A percentile compares a stretch with the other conserved stretches of the same genome.
These are phyloP conservation scores for Parelbella ahira DNA, from an alignment of 2,888 invertebrate species.

Conservation along the genomic window DNA sequence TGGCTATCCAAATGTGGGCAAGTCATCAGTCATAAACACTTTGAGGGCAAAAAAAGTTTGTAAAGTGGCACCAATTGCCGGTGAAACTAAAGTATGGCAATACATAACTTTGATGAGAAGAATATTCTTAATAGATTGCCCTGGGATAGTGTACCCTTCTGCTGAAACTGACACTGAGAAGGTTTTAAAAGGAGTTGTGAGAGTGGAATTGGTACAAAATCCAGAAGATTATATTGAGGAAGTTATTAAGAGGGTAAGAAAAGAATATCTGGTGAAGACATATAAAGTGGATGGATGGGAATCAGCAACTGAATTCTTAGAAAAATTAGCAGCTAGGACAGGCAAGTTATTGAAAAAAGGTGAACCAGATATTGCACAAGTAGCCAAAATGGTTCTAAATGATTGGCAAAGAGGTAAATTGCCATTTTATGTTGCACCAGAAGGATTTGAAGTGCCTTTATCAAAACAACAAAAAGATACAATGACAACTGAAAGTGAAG, in stretches of 20 bases:
- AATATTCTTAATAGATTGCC: slow-evolving; percentile 99
- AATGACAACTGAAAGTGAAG: slow-evolving; percentile 1
- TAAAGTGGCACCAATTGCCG: slow-evolving; percentile 99
- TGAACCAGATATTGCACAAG: slow-evolving; percentile 95
- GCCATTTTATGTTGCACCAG: slow-evolving; percentile 95
- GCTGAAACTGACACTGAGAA: slow-evolving; percentile 97
- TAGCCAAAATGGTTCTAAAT: slow-evolving; percentile 97
- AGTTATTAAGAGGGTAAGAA: slow-evolving; percentile 92
- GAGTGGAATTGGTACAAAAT: slow-evolving; percentile 95
- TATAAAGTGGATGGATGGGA: slow-evolving; percentile 93
- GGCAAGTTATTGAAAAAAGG: slow-evolving; percentile 97
- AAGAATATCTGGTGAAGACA: slow-evolving; percentile 93
- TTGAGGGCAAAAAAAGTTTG: slow-evolving; percentile 98
- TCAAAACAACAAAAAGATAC: slow-evolving; percentile 54
- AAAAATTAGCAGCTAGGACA: slow-evolving; percentile 90
- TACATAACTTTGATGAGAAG: slow-evolving; percentile 98
- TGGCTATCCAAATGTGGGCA: slow-evolving; percentile 99
- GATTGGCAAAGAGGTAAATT: slow-evolving; percentile 99
- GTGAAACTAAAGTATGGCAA: slow-evolving; percentile 99
- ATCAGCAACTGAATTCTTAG: slow-evolving; percentile 92
- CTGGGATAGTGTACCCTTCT: slow-evolving; percentile 98
- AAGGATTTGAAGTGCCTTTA: slow-evolving; percentile 87
- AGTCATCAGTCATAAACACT: slow-evolving; percentile 99
- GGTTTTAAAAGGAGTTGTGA: slow-evolving; percentile 97
- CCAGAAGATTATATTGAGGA: slow-evolving; percentile 97